phyloP scores from a whole-genome alignment of 2,888 invertebrate species.

The Spisula solida region DNA sequence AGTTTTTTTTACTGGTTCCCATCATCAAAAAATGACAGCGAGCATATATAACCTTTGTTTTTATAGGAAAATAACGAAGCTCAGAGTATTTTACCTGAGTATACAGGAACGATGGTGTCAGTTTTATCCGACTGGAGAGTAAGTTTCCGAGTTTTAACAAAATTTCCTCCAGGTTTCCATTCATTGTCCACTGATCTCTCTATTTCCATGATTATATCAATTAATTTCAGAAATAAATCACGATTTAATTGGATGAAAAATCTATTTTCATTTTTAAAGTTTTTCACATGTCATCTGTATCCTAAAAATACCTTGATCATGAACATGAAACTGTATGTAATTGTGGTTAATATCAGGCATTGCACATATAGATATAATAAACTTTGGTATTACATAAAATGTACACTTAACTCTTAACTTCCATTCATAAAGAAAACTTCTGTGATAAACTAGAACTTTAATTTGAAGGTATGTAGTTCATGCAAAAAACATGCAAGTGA shows the following conservation, averaged over 20 bases:
- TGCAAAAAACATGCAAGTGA: neutral
- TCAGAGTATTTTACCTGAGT: neutral
- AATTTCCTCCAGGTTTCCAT: slow-evolving; percentile 59
- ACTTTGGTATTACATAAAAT: neutral
- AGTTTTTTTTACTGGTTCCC: neutral
- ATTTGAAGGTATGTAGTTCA: neutral
- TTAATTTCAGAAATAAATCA: neutral
- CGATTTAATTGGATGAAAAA: neutral
- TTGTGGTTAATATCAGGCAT: neutral
- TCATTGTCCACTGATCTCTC: slow-evolving; percentile 25
- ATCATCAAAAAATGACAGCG: neutral
- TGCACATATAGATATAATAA: neutral
- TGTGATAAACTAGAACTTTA: neutral
- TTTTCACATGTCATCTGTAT: neutral
- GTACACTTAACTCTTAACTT: neutral
- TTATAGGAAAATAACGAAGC: slow-evolving; percentile 2
- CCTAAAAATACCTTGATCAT: neutral
- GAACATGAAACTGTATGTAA: neutral
- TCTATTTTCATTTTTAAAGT: neutral
- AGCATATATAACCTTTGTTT: neutral
- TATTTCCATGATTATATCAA: slow-evolving; percentile 31
- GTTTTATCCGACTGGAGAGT: slow-evolving; percentile 37
- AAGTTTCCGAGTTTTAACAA: slow-evolving; percentile 56
- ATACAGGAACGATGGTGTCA: neutral
- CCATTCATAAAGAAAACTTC: slow-evolving; percentile 13